phyloP scores from a whole-genome alignment of 2,113 vertebrate genomes.

The human (Homo sapiens) region GRCh38 chr4:139951501-139952000 shows the following conservation, averaged over 20 bases:
- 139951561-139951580: conserved; percentile 68
- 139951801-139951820: conserved; percentile 2
- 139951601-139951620: conserved; percentile 59
- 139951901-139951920: background rate
- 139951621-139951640: background rate
- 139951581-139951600: conserved; percentile 39
- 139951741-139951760: background rate
- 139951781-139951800: conserved; percentile 48
- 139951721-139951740: background rate
- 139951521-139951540: conserved; percentile 74
- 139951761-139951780: conserved; percentile 66
- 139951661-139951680: conserved; percentile 33
- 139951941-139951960: background rate
- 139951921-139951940: background rate
- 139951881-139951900: background rate
- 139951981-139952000: background rate
- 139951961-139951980: background rate
- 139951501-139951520: conserved; percentile 54
- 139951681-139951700: conserved; percentile 5
- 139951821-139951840: background rate
- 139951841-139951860: background rate
- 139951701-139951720: conserved; percentile 8
- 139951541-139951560: conserved; percentile 74
- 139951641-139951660: conserved; percentile 1
- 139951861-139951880: background rate